Base-by-base conservation (phyloP, 2,797 vertebrate genomes). In the Atherinosoma microstoma region DNA sequence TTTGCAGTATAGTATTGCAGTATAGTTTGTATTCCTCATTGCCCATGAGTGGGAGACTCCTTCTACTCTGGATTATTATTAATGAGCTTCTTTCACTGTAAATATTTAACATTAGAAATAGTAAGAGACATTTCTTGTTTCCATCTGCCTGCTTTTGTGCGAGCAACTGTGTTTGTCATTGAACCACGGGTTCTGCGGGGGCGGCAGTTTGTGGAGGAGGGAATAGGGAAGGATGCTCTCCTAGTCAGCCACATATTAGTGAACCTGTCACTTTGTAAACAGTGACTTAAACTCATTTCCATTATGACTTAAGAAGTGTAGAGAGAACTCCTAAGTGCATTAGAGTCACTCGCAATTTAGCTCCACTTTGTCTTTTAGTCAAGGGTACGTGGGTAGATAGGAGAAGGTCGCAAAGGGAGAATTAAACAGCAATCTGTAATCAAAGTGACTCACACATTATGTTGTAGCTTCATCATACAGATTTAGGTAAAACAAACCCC, bases 331-430 rank as follows among this genome's bases (percentile, higher is more conserved):
- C 75, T 84, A 75, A 90, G 84, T 92, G 87, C 80, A 89, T 92
- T 89, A 92, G 78, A 89, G 87, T 92, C 87, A 78, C 60, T 84
- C 22, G 34, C 84, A 87, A 89, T 91, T 87, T 90, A 84, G 82
- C 73, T 85, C 75, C 67, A 85, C 87, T 86, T 83, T 84, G 79
- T 87, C 70, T 86, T 75, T 54, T 51, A 75, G 72, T 67, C 30
- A 4, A 62, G 29, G 71, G 58, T 59, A 64, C 51, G 60, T 42
- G 54, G 58, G 35, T 45, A 73, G 63, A 1, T 0, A 27, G 47
- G 58, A 54, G 66, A 83, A 76, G 70, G 64, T 59, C 67, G 69
- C 76, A 60, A 29, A 70, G 54, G 58, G 57, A 78, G 67, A 78
- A 86, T 87, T 87, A 78, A 82, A 67, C 56, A 58, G 62, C 63